Evolutionary conservation across 2,797 vertebrate genomes (phyloP).

Genomic region (Telmatherina bonti): DNA sequence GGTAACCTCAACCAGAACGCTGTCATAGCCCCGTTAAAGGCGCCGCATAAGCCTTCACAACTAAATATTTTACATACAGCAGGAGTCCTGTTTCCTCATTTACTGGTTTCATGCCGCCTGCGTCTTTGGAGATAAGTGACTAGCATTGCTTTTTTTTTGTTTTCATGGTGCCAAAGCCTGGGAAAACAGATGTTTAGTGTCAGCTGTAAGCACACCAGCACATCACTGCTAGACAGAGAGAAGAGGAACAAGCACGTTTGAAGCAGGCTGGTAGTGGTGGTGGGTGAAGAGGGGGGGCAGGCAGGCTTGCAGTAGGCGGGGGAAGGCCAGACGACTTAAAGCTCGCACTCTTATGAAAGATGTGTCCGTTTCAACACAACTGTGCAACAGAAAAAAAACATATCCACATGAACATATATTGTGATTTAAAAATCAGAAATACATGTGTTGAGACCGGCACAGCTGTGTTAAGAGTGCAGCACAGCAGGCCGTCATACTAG

Average conservation of each 20-base stretch:
- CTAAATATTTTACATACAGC: conserved; percentile 6
- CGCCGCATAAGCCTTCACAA: background rate
- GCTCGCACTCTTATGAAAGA: conserved; percentile 49
- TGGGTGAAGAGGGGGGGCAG: conserved; percentile 33
- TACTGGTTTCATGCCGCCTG: background rate
- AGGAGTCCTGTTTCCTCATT: background rate
- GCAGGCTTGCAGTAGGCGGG: conserved; percentile 60
- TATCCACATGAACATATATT: background rate
- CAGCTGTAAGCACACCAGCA: conserved; percentile 55
- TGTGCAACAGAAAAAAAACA: background rate
- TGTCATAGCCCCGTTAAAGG: conserved; percentile 26
- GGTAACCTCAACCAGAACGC: conserved; percentile 13
- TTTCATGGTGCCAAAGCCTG: conserved; percentile 36
- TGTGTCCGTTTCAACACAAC: conserved; percentile 53
- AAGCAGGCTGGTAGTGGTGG: conserved; percentile 47
- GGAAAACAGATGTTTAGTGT: conserved; percentile 41
- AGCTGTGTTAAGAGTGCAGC: conserved; percentile 52
- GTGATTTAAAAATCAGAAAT: background rate
- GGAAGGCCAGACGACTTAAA: conserved; percentile 51
- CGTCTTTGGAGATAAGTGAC: background rate
- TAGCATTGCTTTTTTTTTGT: conserved; percentile 65
- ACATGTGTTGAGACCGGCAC: conserved; percentile 48
- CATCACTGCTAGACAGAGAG: conserved; percentile 52
- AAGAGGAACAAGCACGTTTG: conserved; percentile 38
- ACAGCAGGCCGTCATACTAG: conserved; percentile 48